These are phyloP conservation scores for Phyllostomus discolor DNA, from an alignment of 2,113 vertebrate species.

Conservation along the genomic window DNA sequence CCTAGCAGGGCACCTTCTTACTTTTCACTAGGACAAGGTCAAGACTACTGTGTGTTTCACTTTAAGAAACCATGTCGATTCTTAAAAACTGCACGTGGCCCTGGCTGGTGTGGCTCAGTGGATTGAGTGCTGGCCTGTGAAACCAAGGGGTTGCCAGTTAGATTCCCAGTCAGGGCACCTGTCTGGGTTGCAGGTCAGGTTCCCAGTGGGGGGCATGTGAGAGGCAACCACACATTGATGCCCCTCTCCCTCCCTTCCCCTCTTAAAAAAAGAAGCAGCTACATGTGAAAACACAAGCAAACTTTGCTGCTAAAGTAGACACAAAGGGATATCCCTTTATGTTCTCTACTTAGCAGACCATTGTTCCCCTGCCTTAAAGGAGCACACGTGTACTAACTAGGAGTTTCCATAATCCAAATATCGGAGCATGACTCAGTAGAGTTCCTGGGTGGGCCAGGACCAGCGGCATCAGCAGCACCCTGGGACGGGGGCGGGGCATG, in stretches of 20 bases:
- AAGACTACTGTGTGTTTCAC: background rate
- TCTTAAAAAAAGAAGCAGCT: constrained; percentile 4
- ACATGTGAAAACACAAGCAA: background rate
- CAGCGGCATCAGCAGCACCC: background rate
- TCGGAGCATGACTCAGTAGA: background rate
- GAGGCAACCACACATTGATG: too few species aligned
- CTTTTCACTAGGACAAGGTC: background rate
- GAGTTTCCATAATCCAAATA: background rate
- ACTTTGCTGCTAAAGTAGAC: background rate
- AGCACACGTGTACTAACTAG: too few species aligned
- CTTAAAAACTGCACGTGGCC: background rate
- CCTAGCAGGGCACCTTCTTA: background rate
- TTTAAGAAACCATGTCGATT: background rate
- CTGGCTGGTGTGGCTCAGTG: too few species aligned
- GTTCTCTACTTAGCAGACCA: background rate
- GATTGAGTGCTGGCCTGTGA: too few species aligned
- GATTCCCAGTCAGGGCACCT: too few species aligned
- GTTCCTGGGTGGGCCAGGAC: background rate
- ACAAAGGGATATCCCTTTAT: background rate
- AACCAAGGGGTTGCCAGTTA: too few species aligned
- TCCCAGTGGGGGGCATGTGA: too few species aligned
- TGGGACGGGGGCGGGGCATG: background rate
- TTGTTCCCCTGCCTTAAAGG: background rate
- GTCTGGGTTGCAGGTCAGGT: too few species aligned
- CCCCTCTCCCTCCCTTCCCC: too few species aligned